Percentiles rank a stretch among this genome's conserved stretches.
Evolutionary conservation across 2,797 vertebrate genomes (phyloP).

Genomic region (Pangasius macronema): DNA sequence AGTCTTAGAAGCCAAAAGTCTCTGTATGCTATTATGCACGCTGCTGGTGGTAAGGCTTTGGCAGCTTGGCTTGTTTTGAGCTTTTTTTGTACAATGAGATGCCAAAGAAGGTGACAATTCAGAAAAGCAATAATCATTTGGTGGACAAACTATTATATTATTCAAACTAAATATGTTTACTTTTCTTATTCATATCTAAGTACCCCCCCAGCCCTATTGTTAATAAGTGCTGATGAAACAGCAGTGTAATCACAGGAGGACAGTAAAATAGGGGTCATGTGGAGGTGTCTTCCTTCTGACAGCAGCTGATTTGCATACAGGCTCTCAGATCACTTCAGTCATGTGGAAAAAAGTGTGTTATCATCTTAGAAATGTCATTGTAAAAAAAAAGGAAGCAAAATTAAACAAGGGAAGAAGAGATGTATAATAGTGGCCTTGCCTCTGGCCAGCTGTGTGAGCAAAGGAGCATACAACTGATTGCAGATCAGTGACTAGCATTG

Average conservation of each 20-base stretch:
- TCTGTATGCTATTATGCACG: background rate
- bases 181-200: background rate
- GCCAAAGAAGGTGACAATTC: background rate
- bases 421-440: conserved; percentile 2
- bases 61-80: background rate
- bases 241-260: background rate
- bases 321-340: background rate
- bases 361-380: background rate
- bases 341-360: background rate
- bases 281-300: background rate
- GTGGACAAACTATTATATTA: background rate
- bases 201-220: no score
- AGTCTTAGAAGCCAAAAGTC: no score
- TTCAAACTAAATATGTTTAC: background rate
- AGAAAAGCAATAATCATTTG: background rate
- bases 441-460: conserved; percentile 27
- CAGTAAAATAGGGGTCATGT: background rate
- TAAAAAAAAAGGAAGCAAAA: background rate
- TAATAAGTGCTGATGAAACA: background rate
- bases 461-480: conserved; percentile 17
- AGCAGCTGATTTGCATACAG: background rate
- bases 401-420: background rate
- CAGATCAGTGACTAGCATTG: background rate
- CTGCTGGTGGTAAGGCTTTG: background rate
- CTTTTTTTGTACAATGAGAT: no score